Base-by-base conservation (phyloP, 1,140 invertebrate species). In the Akabosia matsudoensis region DNA sequence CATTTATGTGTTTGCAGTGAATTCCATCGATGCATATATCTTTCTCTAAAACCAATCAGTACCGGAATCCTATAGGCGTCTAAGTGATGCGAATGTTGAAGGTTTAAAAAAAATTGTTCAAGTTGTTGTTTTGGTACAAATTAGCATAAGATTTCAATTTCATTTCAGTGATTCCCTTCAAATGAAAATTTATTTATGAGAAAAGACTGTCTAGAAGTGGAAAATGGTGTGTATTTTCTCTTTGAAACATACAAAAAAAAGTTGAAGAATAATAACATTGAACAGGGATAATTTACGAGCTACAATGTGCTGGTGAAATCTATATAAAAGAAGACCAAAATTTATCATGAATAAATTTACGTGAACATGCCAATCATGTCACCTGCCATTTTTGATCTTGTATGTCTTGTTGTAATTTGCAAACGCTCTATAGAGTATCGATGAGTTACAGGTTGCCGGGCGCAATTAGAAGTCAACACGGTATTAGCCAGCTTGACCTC, bases 121-220 rank as follows among this genome's bases (percentile, higher is more conserved):
- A 61, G 4, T 61, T 7, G 54, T 4, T 61, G 13, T 61, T 61
- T 7, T 14, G 24, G 24, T 7, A 67, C 2, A 30, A 30, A 67
- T 67, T 67, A 30, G 61, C 61, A 67, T 67, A 67, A 7, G 22
- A 67, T 67, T 67, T 67, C 61, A 67, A 67, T 67, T 67, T 61
- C 37, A 18, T 7, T 18, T n/a, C n/a, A n/a, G n/a, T 45, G 37
- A 10, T 45, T 45, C 37, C 7, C 4, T 61, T 61, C 24, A 24
- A 61, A n/a, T 51, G 54, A 61, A 22, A n/a, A n/a, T 61, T 14
- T 24, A n/a, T 61, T n/a, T 61, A 3, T 61, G 14, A 61, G 7
- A n/a, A 7, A 4, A 61, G 54, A 4, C 4, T 24, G 7, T 7
- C 24, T 24, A 61, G 61, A 67, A 24, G 31, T 16, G 54, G 54